Percentiles rank a stretch among this genome's conserved stretches.
Conservation (phyloP, 2,888 invertebrate genomes). For the Theristus sp. region DNA sequence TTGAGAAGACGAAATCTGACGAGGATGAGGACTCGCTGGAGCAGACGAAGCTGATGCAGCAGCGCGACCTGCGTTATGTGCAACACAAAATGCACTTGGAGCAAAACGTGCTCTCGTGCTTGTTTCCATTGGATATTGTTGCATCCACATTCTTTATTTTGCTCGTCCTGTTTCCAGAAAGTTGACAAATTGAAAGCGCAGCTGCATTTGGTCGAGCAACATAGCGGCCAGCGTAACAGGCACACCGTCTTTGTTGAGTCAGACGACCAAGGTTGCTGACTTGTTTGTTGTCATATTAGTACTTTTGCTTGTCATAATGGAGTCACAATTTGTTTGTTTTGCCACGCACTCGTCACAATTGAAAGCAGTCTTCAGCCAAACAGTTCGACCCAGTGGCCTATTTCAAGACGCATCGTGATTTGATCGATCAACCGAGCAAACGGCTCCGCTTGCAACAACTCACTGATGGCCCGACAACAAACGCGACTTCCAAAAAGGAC, state of each 20-base stretch:
- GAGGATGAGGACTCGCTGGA: conserved; percentile 51
- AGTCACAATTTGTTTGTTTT: too few relatives aligned
- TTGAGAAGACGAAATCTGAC: conserved; percentile 34
- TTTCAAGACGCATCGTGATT: conserved; percentile 52
- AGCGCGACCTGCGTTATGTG: conserved; percentile 76
- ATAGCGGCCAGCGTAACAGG: conserved; percentile 48
- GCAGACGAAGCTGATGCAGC: conserved; percentile 66
- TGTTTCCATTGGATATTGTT: background rate
- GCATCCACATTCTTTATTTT: background rate
- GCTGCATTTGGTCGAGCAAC: conserved; percentile 1
- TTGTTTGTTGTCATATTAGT: background rate
- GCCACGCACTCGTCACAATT: background rate
- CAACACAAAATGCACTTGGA: conserved; percentile 44
- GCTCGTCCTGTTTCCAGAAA: conserved; percentile 9
- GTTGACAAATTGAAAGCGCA: conserved; percentile 8
- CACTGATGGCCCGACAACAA: conserved; percentile 10
- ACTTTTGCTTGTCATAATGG: too few relatives aligned
- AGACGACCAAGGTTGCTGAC: conserved; percentile 35
- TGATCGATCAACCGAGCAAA: conserved; percentile 51
- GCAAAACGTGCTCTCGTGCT: too few relatives aligned
- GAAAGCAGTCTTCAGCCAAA: conserved; percentile 32
- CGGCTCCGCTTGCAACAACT: conserved; percentile 36
- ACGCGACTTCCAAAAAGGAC: conserved; percentile 11
- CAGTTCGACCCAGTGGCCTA: conserved; percentile 50
- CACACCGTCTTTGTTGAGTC: conserved; percentile 62